A percentile compares a stretch with the other conserved stretches of the same genome.
Conservation (phyloP, 2,113 vertebrate genomes). For the Notechis scutatus region DNA sequence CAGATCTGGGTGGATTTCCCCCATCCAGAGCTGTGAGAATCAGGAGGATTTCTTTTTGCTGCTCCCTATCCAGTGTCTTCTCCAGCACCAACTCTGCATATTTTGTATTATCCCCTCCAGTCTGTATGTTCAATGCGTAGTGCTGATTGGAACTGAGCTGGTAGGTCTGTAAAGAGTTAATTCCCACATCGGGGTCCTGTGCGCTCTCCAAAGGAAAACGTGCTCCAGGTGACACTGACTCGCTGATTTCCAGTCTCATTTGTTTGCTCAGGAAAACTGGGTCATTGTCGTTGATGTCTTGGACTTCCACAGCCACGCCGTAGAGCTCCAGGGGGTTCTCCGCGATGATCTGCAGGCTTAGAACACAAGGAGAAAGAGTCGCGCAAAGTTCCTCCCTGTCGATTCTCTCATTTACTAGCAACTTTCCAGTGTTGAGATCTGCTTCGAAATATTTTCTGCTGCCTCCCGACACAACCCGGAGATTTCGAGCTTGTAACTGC, state of each 20-base stretch:
- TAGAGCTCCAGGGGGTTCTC: conserved; percentile 78
- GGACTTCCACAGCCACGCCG: conserved; percentile 73
- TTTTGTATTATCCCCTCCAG: conserved; percentile 71
- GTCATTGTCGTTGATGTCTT: conserved; percentile 80
- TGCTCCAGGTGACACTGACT: conserved; percentile 68
- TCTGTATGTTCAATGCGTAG: conserved; percentile 74
- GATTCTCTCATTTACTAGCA: conserved; percentile 76
- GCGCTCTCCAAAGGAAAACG: conserved; percentile 80
- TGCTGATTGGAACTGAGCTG: conserved; percentile 71
- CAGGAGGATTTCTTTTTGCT: conserved; percentile 60
- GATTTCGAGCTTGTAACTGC: conserved; percentile 61
- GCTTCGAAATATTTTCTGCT: conserved; percentile 74
- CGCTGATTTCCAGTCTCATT: conserved; percentile 74
- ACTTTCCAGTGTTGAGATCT: conserved; percentile 69
- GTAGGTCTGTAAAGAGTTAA: conserved; percentile 79
- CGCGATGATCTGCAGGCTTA: conserved; percentile 76
- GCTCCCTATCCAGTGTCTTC: conserved; percentile 71
- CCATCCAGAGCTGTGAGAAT: conserved; percentile 71
- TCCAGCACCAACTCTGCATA: conserved; percentile 74
- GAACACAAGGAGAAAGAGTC: conserved; percentile 67
- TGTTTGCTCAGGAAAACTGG: conserved; percentile 72
- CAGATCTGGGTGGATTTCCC: conserved; percentile 65
- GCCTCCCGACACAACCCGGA: conserved; percentile 68
- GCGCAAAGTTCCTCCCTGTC: conserved; percentile 80
- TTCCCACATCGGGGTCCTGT: conserved; percentile 77